Base-by-base conservation (phyloP, 1,140 invertebrate genomes). In the Contarinia nasturtii region DNA sequence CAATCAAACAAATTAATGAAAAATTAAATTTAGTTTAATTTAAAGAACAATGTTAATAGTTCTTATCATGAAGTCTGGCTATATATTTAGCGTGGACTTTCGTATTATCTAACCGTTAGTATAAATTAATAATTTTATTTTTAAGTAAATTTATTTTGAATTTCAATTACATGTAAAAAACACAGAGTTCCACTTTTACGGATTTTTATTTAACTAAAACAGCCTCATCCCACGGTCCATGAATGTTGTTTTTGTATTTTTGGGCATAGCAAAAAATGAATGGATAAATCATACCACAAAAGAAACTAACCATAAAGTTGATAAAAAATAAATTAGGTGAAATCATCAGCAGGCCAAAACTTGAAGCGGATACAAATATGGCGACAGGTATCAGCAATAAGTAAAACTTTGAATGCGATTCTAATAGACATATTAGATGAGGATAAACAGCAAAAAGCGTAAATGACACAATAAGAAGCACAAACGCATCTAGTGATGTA, bases 181-280 rank as follows among this genome's bases (percentile, higher is more conserved):
- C n/a, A n/a, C n/a, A n/a, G n/a, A n/a, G n/a, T 27, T 27, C 27
- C 10, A 5, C 10, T 27, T 5, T 27, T 10, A 27, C 27, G 10
- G 3, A 27, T 27, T 27, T 27, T 27, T 27, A 3, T 27, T 27
- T 27, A 27, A 5, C 27, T 5, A 78, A 72, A 48, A 86, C 70
- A 37, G 89, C 89, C 61, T 94, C 90, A 68, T 94, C 91, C 90
- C 91, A 95, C 5, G 90, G 90, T 1, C 91, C 91, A 67, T 93
- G 83, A 54, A 92, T 93, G 63, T 91, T 94, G 64, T 89, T 81
- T 68, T 95, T 95, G 57, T 82, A 79, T 41, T 72, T 77, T 55
- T 94, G 86, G 64, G 83, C 82, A 46, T 61, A 67, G 1, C 90
- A 74, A 65, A 91, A 87, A 66, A 79, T 78, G 7, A 74, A 56